Conservation (phyloP, 1,140 invertebrate genomes). For the Oedothorax gibbosus region DNA sequence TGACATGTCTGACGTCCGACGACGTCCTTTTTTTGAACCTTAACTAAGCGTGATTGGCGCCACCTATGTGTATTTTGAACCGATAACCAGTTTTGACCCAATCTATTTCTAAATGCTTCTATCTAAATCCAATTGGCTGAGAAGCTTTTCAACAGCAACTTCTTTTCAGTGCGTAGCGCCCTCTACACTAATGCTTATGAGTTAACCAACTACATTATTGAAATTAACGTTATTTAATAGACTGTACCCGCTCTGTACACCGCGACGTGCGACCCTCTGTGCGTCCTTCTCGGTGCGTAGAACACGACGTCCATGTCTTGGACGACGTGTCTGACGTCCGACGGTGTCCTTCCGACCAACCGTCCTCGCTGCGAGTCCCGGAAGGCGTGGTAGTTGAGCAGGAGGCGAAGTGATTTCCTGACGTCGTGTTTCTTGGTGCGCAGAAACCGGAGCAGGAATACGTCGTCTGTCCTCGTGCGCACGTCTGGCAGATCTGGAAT, state of each 20-base stretch:
- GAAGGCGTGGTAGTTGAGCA: constrained; percentile 83
- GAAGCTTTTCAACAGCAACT: too few relatives aligned
- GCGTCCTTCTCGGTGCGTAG: constrained; percentile 1
- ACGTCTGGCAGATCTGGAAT: constrained; percentile 22
- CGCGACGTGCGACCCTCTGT: constrained; percentile 6
- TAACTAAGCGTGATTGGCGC: too few relatives aligned
- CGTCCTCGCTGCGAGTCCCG: constrained; percentile 71
- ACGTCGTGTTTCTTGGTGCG: constrained; percentile 84
- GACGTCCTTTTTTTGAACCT: too few relatives aligned
- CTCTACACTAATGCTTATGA: too few relatives aligned
- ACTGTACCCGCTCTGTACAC: constrained; percentile 30
- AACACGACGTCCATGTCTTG: constrained; percentile 16
- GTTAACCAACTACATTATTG: too few relatives aligned
- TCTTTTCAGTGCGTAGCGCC: too few relatives aligned
- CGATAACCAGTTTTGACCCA: too few relatives aligned
- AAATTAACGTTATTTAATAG: not conserved
- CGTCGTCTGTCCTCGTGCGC: constrained; percentile 73
- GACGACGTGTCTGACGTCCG: constrained; percentile 23
- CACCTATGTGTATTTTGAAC: too few relatives aligned
- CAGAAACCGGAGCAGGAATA: constrained; percentile 83
- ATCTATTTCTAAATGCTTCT: too few relatives aligned
- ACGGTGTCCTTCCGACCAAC: constrained; percentile 8
- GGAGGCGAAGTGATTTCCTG: constrained; percentile 79
- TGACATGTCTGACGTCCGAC: too few relatives aligned
- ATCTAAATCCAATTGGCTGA: too few relatives aligned